Percentiles rank a stretch among this genome's conserved stretches.
Evolutionary conservation across 92 coral and sea anemone genomes (phyloP).

Genomic region (Parazoanthus darwini): DNA sequence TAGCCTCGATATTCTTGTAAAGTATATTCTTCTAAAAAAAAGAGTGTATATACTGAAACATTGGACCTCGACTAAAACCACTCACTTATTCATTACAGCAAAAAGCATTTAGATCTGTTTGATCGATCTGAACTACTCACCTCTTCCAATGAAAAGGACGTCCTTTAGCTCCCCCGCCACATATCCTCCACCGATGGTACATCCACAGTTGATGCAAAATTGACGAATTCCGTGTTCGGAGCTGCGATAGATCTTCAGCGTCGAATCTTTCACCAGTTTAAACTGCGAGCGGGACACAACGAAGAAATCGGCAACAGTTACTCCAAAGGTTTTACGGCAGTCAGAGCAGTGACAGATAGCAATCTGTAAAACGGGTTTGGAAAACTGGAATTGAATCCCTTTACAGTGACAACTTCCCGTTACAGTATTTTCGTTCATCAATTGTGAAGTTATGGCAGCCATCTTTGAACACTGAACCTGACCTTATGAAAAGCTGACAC

Average conservation of each 20-base stretch:
- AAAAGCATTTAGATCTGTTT: no score
- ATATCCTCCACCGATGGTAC: not conserved
- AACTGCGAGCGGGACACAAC: not conserved
- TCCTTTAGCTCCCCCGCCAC: not conserved
- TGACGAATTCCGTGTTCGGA: not conserved
- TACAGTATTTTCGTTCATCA: not conserved
- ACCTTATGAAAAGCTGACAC: no score
- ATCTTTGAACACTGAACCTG: not conserved
- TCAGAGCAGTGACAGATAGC: not conserved
- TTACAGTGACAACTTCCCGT: not conserved
- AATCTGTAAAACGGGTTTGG: not conserved
- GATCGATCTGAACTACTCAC: not conserved
- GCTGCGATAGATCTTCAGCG: not conserved
- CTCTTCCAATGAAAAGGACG: not conserved
- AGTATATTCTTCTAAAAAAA: no score
- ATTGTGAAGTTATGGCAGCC: not conserved
- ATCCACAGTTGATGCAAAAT: constrained; percentile 8
- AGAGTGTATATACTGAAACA: no score
- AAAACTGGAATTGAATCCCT: constrained; percentile 4
- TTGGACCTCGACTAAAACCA: no score
- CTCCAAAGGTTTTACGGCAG: not conserved
- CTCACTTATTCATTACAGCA: no score
- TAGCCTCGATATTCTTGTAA: no score
- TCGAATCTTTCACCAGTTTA: not conserved
- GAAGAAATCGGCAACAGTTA: not conserved